Conservation (phyloP, 2,797 vertebrate genomes). For the Mus caroli region DNA sequence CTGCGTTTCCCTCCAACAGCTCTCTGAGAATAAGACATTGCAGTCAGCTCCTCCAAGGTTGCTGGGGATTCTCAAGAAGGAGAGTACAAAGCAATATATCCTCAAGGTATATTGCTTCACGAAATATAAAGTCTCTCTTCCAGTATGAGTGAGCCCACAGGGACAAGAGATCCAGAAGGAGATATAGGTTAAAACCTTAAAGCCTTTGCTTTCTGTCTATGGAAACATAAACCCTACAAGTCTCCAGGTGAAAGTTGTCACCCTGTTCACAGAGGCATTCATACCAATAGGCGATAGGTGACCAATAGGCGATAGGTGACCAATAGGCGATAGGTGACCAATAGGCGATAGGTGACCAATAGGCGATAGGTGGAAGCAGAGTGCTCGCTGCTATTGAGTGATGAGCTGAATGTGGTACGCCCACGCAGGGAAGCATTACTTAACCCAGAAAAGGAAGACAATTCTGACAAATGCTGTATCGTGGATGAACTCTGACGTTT, state of each 20-base stretch:
- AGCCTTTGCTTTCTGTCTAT: not conserved
- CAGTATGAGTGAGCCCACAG: not conserved
- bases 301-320: too few species aligned
- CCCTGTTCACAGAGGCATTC: not conserved
- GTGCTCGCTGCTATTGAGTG: fast-evolving
- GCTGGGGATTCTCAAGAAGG: not conserved
- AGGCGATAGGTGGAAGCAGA: not conserved
- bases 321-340: too few species aligned
- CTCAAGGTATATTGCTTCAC: not conserved
- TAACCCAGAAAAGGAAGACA: not conserved
- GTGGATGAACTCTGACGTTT: not conserved
- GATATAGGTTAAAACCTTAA: not conserved
- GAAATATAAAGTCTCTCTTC: not conserved
- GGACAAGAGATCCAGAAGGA: not conserved
- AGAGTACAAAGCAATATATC: not conserved
- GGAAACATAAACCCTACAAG: not conserved
- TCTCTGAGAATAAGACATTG: not conserved
- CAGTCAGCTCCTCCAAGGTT: too few species aligned
- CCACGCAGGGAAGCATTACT: not conserved
- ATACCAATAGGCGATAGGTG: not conserved
- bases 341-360: too few species aligned
- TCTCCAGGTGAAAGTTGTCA: not conserved
- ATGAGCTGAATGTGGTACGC: not conserved
- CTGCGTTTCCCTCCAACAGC: not conserved
- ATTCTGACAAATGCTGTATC: not conserved